A percentile compares a stretch with the other conserved stretches of the same genome.
Evolutionary conservation across 2,113 vertebrate genomes (phyloP).

Genomic region (Leptosomus discolor): DNA sequence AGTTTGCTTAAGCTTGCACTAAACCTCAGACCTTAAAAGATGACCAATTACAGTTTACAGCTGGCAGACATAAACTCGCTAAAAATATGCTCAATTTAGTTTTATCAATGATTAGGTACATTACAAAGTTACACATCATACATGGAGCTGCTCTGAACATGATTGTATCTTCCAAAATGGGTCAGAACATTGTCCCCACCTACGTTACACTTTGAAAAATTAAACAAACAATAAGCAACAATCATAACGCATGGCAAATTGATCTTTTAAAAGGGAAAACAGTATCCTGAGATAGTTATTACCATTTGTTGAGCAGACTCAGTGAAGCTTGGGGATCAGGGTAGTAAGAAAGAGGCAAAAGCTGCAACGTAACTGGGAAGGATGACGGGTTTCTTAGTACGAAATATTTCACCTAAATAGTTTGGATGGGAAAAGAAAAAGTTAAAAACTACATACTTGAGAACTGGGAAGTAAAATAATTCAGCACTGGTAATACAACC

Average conservation of each 20-base stretch:
- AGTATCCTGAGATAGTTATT: constrained; percentile 26
- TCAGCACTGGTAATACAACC: neutral
- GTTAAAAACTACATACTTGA: constrained; percentile 7
- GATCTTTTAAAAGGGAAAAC: neutral
- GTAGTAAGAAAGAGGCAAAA: constrained; percentile 86
- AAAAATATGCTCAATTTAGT: neutral
- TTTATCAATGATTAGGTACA: neutral
- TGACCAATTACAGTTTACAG: neutral
- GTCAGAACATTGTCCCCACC: neutral
- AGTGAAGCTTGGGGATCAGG: constrained; percentile 84
- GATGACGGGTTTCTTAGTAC: constrained; percentile 89
- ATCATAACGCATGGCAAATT: neutral
- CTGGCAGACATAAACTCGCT: neutral
- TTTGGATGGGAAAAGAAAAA: constrained; percentile 18
- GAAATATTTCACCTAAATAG: constrained; percentile 85
- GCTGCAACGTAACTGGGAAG: constrained; percentile 87
- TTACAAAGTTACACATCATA: neutral
- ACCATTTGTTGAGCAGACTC: constrained; percentile 91
- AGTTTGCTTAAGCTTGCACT: neutral
- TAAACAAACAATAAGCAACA: neutral
- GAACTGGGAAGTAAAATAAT: neutral
- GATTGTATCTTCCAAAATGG: neutral
- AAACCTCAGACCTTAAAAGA: neutral
- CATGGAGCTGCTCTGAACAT: neutral
- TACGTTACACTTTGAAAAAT: neutral